A percentile compares a stretch with the other conserved stretches of the same genome.
These are phyloP conservation scores for Crepidodera aurea DNA, from an alignment of 2,888 invertebrate genomes.

Conservation along the genomic window DNA sequence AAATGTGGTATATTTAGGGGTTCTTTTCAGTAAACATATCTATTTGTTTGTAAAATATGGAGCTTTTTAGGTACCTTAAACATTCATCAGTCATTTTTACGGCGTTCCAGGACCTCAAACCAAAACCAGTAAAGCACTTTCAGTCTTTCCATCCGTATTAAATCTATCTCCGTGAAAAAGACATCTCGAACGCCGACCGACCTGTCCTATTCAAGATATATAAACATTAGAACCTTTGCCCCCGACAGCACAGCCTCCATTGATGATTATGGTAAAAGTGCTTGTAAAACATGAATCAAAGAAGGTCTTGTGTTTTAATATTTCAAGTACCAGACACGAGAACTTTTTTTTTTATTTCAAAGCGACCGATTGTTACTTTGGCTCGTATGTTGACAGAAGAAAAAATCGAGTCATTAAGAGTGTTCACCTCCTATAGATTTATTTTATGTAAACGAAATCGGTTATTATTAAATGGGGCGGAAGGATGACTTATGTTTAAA, in stretches of 20 bases:
- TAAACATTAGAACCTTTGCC: slow-evolving; percentile 3
- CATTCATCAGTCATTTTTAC: too few species aligned
- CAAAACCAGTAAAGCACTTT: too few species aligned
- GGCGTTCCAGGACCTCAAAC: too few species aligned
- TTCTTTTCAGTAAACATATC: too few species aligned
- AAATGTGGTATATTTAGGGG: too few species aligned
- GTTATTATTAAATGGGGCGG: neutral
- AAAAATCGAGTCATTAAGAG: slow-evolving; percentile 6
- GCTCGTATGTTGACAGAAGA: slow-evolving; percentile 3
- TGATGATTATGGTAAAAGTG: neutral
- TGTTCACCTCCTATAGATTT: neutral
- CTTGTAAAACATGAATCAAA: slow-evolving; percentile 26
- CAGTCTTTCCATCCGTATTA: neutral
- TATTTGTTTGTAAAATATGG: too few species aligned
- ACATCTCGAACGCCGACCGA: neutral
- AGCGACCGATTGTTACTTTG: neutral
- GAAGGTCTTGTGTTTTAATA: slow-evolving; percentile 26
- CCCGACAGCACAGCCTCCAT: neutral
- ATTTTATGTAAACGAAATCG: neutral
- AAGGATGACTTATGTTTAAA: too few species aligned
- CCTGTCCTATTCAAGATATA: neutral
- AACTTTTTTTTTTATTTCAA: slow-evolving; percentile 3
- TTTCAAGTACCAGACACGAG: slow-evolving; percentile 10
- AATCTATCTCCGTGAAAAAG: neutral
- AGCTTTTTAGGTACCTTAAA: too few species aligned